Conservation (phyloP, 2,797 vertebrate species). For the Thamnophis elegans region DNA sequence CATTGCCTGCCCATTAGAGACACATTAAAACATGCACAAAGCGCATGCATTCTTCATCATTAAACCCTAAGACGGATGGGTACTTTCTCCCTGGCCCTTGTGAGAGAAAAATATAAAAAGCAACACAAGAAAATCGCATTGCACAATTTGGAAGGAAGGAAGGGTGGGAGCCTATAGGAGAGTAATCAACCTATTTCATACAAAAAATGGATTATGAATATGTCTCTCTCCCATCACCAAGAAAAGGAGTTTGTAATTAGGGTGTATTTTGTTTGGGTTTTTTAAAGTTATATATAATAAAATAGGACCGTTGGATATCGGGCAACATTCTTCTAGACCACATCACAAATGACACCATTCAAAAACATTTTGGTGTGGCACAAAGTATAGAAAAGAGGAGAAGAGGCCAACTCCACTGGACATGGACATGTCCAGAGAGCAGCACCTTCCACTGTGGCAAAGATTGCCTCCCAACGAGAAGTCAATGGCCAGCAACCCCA, state of each 20-base stretch:
- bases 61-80: conserved; percentile 29
- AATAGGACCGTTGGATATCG: too few species aligned
- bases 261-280: background rate
- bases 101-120: conserved; percentile 21
- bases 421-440: too few species aligned
- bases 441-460: too few species aligned
- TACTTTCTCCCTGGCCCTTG: conserved; percentile 35
- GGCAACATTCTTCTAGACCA: too few species aligned
- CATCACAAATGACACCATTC: too few species aligned
- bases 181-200: background rate
- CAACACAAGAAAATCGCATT: conserved; percentile 32
- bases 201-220: conserved; percentile 28
- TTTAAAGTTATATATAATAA: background rate
- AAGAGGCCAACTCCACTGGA: too few species aligned
- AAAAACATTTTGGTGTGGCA: too few species aligned
- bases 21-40: conserved; percentile 3
- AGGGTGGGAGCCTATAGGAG: background rate
- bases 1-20: conserved; percentile 7
- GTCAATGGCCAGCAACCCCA: too few species aligned
- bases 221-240: conserved; percentile 32
- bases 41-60: conserved; percentile 16
- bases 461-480: too few species aligned
- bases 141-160: conserved; percentile 21
- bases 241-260: conserved; percentile 5
- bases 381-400: too few species aligned